A percentile compares a stretch with the other conserved stretches of the same genome.
Evolutionary conservation across 2,888 invertebrate genomes (phyloP).

Genomic region (Tribolium freemani): DNA sequence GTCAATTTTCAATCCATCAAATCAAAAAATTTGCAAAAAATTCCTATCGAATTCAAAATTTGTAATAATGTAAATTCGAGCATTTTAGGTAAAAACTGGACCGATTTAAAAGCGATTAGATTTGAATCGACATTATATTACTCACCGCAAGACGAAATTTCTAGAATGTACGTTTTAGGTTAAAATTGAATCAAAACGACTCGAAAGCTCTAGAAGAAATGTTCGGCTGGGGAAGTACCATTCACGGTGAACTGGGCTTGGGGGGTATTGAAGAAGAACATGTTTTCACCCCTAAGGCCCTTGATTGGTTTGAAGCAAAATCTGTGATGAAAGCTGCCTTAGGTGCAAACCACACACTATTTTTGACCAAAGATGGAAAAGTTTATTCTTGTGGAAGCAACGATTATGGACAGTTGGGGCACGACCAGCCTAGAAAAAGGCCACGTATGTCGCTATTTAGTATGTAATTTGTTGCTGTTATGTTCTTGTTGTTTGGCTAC

Average conservation of each 20-base stretch:
- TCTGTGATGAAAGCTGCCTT: constrained; percentile 76
- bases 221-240: constrained; percentile 84
- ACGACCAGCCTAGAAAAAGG: constrained; percentile 75
- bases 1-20: constrained; percentile 10
- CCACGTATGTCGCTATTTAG: constrained; percentile 77
- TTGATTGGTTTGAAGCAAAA: constrained; percentile 75
- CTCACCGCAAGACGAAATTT: constrained; percentile 4
- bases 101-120: background rate
- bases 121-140: background rate
- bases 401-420: constrained; percentile 92
- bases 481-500: constrained; percentile 19
- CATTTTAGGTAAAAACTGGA: background rate
- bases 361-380: constrained; percentile 82
- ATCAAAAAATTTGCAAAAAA: background rate
- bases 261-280: constrained; percentile 83
- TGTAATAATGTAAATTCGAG: constrained; percentile 11
- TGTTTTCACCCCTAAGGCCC: constrained; percentile 73
- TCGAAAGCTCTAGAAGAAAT: constrained; percentile 62
- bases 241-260: constrained; percentile 83
- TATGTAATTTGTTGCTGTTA: constrained; percentile 68
- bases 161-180: constrained; percentile 27
- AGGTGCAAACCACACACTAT: constrained; percentile 86
- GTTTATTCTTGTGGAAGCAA: constrained; percentile 94
- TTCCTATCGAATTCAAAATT: constrained; percentile 18
- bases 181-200: background rate